Evolutionary conservation across 2,797 vertebrate genomes (phyloP), one percentile per base, ranked within the genome.

Genomic region (Sardinella longiceps): DNA sequence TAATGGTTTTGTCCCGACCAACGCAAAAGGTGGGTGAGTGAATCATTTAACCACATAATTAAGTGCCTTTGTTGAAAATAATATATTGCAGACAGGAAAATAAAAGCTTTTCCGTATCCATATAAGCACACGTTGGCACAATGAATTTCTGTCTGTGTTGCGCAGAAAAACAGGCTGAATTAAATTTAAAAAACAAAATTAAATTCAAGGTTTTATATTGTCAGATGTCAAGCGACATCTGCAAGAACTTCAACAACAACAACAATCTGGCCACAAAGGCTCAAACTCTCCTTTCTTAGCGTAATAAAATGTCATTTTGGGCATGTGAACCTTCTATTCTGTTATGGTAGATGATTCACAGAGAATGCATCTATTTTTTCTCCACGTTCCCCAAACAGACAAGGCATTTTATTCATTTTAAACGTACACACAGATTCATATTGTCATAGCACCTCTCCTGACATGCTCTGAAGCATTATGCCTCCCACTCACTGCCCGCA

Each of bases 21-120:
- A 91, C 93, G 93, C 91, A 91, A 90, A 90, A 91, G 86, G 87
- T 86, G 83, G 83, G 85, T 0, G 82, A 58, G 88, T 92, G 91
- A 91, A 93, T 94, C 90, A 94, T 92, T 93, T 90, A 92, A 87
- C 86, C 87, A 89, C 80, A 77, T 77, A 90, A 43, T 77, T 43
- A 77, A 77, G 37, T 20, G 6, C 70, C 37, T 53, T 77, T 77
- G 70, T 77, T 23, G 33, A 50, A 87, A 87, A 90, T 91, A 93
- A 94, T 94, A 20, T 43, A 77, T 77, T 77, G 70, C 37, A 43
- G 92, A 91, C 88, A 81, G 11, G 91, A 93, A 89, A 43, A 39
- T 77, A 43, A 43, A 70, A 37, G 18, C 70, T 9, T 43, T 77
- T 23, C 18, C 70, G 0, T 74, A 18, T 77, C 70, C 70, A 77